Conservation (phyloP, 2,113 vertebrate species). For the Andinoacara biseriatus region DNA sequence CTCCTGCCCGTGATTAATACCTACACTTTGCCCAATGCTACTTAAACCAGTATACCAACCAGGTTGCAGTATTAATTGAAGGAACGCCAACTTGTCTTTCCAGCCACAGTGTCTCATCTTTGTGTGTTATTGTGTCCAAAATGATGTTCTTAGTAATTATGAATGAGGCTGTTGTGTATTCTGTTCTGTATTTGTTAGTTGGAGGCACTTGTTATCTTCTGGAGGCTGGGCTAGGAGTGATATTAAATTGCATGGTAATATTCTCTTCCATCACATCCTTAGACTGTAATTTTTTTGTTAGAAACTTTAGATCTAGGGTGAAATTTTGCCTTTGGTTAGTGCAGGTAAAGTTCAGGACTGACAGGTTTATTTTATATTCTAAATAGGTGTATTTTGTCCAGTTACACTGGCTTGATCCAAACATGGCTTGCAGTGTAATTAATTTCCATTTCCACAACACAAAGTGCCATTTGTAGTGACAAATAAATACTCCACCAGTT, state of each 20-base stretch:
- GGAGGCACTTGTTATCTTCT: background rate
- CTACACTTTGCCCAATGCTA: background rate
- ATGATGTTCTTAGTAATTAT: background rate
- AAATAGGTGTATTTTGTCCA: background rate
- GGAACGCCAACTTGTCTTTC: background rate
- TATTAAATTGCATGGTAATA: background rate
- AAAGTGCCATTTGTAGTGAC: background rate
- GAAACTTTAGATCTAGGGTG: too few relatives aligned
- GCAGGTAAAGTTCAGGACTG: background rate
- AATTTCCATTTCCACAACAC: background rate
- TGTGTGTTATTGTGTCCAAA: background rate
- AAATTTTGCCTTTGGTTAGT: too few relatives aligned
- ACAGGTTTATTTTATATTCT: background rate
- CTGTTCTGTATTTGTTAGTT: background rate
- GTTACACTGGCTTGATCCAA: background rate
- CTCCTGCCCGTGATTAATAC: rapidly evolving
- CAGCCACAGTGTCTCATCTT: too few relatives aligned
- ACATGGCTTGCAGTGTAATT: background rate
- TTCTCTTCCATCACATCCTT: too few relatives aligned
- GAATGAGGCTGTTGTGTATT: background rate
- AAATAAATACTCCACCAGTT: background rate
- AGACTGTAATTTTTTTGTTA: too few relatives aligned
- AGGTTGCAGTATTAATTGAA: background rate
- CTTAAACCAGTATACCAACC: background rate
- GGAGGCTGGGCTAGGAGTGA: background rate